Conservation (phyloP, 2,888 invertebrate species). For the Heteropelma amictum region DNA sequence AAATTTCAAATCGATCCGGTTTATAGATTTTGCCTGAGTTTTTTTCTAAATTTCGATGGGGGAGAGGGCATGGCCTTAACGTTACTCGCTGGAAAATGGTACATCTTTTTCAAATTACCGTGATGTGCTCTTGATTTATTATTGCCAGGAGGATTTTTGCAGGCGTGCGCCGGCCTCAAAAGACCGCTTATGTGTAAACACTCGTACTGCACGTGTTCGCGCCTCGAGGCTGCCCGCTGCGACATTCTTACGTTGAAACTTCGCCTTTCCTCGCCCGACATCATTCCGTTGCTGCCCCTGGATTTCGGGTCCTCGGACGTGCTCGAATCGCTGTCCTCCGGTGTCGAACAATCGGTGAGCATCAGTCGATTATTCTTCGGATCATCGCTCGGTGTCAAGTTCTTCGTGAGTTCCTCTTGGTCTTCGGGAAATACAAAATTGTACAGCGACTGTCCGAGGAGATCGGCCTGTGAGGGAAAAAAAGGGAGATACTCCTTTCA, state of each 20-base stretch:
- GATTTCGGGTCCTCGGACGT: conserved; percentile 71
- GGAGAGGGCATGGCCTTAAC: too few species aligned
- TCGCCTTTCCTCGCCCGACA: conserved; percentile 72
- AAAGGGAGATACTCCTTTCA: too few species aligned
- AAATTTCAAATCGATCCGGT: too few species aligned
- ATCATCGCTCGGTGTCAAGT: conserved; percentile 79
- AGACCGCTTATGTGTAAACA: conserved; percentile 78
- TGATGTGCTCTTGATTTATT: conserved; percentile 57
- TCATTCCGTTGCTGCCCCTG: conserved; percentile 40
- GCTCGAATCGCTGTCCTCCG: conserved; percentile 81
- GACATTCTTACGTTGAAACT: conserved; percentile 78
- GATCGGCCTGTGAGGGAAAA: conserved; percentile 83
- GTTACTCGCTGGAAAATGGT: too few species aligned
- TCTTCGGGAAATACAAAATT: conserved; percentile 90
- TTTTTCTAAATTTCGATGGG: too few species aligned
- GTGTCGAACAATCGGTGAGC: conserved; percentile 64
- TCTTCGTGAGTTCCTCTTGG: conserved; percentile 85
- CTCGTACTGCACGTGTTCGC: conserved; percentile 79
- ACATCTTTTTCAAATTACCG: conserved; percentile 50
- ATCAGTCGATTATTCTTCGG: conserved; percentile 31
- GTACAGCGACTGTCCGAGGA: conserved; percentile 89
- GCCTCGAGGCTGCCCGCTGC: conserved; percentile 77
- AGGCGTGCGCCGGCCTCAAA: conserved; percentile 73
- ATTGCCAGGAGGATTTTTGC: conserved; percentile 58
- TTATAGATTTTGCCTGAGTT: too few species aligned